Conservation (phyloP, 2,797 vertebrate genomes). For the Crenichthys baileyi region DNA sequence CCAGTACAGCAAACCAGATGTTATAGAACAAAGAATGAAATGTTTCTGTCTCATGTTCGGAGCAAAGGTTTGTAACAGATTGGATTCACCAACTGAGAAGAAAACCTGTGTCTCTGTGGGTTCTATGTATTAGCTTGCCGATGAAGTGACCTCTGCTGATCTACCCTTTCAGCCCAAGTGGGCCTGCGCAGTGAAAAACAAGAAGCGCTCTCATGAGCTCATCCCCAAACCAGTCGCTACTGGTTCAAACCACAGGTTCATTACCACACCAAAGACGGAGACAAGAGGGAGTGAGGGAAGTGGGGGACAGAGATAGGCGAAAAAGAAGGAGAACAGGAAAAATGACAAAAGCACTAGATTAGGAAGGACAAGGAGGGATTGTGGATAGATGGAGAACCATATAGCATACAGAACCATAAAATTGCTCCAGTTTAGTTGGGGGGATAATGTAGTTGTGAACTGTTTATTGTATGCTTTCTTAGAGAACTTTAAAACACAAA, state of each 20-base stretch:
- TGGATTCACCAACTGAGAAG: background rate
- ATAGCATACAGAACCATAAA: background rate
- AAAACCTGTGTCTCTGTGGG: background rate
- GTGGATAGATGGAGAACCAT: background rate
- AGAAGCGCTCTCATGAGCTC: constrained; percentile 60
- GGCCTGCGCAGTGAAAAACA: constrained; percentile 48
- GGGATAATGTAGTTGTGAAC: background rate
- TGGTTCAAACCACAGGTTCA: constrained; percentile 64
- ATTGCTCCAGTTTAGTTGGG: background rate
- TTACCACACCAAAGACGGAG: constrained; percentile 38
- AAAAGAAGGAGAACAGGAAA: background rate
- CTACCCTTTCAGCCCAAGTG: constrained; percentile 38
- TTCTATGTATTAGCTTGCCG: background rate
- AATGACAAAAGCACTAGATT: background rate
- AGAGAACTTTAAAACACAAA: background rate
- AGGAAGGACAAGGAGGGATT: background rate
- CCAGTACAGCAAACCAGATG: constrained; percentile 36
- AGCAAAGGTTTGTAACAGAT: background rate
- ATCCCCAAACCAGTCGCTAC: constrained; percentile 62
- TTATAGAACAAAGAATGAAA: constrained; percentile 6
- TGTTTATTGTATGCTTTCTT: background rate
- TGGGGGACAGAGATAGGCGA: background rate
- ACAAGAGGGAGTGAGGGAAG: background rate
- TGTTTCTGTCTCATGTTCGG: constrained; percentile 5
- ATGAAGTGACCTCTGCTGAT: constrained; percentile 45